phyloP scores from a whole-genome alignment of 2,888 invertebrate species.

The Cyrtodaria siliqua region DNA sequence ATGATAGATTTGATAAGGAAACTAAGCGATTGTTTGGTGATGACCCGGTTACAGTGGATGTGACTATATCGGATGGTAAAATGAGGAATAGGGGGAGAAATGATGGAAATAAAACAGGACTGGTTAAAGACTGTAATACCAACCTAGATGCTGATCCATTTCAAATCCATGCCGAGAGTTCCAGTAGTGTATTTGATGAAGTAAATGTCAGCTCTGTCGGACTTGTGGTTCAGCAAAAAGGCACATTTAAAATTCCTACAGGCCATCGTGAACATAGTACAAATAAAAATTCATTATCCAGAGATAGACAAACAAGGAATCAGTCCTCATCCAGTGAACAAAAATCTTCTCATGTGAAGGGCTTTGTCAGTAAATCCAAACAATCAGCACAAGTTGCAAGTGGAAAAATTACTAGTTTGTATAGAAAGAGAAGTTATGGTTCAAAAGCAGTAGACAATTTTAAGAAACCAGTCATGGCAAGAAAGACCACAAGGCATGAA shows the following conservation, averaged over 20 bases:
- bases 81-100: slow-evolving; percentile 3
- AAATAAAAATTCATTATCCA: no score
- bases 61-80: background rate
- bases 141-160: slow-evolving; percentile 9
- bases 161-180: slow-evolving; percentile 27
- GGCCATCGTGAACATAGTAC: background rate
- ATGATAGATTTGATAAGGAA: slow-evolving; percentile 54
- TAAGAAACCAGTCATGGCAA: no score
- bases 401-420: background rate
- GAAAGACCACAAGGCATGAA: no score
- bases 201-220: no score
- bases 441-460: background rate
- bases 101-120: background rate
- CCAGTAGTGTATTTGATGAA: slow-evolving; percentile 18
- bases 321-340: no score
- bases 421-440: background rate
- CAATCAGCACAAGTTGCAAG: no score
- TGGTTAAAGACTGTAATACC: background rate
- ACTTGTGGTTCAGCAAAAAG: no score
- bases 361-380: no score
- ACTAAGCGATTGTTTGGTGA: background rate
- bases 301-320: no score
- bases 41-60: background rate
- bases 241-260: no score
- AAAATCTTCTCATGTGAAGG: no score